Evolutionary conservation across 2,113 vertebrate species (phyloP).

Genomic region (Coptodon rendalli): DNA sequence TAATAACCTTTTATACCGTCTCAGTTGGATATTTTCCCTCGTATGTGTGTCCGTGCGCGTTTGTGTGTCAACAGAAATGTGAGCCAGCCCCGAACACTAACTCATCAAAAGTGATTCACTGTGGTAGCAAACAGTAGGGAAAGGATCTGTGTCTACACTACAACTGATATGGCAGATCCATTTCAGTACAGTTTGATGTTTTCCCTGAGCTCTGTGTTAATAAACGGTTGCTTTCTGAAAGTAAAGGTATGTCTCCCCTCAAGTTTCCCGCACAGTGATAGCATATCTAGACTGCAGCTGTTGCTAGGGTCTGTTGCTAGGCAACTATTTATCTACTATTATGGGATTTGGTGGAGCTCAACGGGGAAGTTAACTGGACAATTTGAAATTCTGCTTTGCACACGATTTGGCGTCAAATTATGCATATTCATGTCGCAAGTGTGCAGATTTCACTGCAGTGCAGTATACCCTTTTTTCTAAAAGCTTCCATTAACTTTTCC

Average conservation of each 20-base stretch:
- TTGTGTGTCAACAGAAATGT: slow-evolving; percentile 53
- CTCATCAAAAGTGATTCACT: slow-evolving; percentile 58
- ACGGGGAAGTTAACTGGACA: slow-evolving; percentile 31
- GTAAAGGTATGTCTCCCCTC: slow-evolving; percentile 32
- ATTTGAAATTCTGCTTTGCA: slow-evolving; percentile 39
- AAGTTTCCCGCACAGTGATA: slow-evolving; percentile 24
- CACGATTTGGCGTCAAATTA: neutral
- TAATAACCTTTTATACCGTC: neutral
- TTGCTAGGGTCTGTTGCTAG: slow-evolving; percentile 51
- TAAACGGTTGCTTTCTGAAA: slow-evolving; percentile 56
- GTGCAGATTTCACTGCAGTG: neutral
- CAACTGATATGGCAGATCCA: slow-evolving; percentile 59
- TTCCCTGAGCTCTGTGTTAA: slow-evolving; percentile 48
- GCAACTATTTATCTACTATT: slow-evolving; percentile 57
- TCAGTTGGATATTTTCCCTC: neutral
- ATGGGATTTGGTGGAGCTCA: slow-evolving; percentile 47
- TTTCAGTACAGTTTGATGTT: slow-evolving; percentile 59
- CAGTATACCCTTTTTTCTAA: neutral
- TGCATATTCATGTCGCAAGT: neutral
- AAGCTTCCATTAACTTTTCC: neutral
- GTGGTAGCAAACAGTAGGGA: slow-evolving; percentile 46
- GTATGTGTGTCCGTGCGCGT: neutral
- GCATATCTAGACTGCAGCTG: slow-evolving; percentile 43
- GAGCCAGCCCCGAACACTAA: slow-evolving; percentile 32
- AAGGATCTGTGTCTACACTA: slow-evolving; percentile 57